A percentile compares a stretch with the other conserved stretches of the same genome.
These are phyloP conservation scores for Caprella mutica DNA, from an alignment of 2,888 invertebrate genomes.

Conservation along the genomic window DNA sequence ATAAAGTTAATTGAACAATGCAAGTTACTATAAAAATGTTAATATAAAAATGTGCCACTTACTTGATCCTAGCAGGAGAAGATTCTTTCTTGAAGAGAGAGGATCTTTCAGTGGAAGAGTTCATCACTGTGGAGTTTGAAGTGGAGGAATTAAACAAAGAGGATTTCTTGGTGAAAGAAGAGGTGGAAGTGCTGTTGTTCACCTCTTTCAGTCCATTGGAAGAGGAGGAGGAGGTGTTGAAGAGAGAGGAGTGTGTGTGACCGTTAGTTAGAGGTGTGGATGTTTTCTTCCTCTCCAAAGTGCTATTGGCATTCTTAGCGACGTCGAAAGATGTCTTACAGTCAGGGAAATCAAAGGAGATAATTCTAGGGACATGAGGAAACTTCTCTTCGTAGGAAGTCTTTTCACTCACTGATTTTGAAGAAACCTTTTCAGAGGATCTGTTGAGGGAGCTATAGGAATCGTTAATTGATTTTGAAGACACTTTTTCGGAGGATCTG, in stretches of 20 bases:
- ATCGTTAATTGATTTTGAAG: background rate
- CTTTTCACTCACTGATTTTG: background rate
- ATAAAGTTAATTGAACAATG: background rate
- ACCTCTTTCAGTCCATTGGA: no score
- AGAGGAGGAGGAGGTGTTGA: background rate
- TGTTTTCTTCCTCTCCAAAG: no score
- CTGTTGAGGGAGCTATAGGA: background rate
- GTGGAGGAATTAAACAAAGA: constrained; percentile 21
- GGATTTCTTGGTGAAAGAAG: constrained; percentile 8
- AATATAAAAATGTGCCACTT: no score
- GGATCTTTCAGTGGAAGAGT: constrained; percentile 11
- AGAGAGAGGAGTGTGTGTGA: background rate
- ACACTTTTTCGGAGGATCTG: background rate
- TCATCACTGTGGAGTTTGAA: constrained; percentile 27
- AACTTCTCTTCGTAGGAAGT: constrained; percentile 2
- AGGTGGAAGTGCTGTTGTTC: background rate
- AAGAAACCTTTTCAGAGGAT: background rate
- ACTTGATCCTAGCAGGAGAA: constrained; percentile 13
- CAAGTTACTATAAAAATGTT: no score
- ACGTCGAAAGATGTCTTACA: background rate
- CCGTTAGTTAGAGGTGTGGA: background rate
- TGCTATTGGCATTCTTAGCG: background rate
- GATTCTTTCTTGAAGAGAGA: constrained; percentile 21
- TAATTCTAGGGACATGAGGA: background rate
- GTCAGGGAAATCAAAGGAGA: constrained; percentile 1